Base-by-base conservation (phyloP, 2,797 vertebrate species). In the Eulemur albifrons region DNA sequence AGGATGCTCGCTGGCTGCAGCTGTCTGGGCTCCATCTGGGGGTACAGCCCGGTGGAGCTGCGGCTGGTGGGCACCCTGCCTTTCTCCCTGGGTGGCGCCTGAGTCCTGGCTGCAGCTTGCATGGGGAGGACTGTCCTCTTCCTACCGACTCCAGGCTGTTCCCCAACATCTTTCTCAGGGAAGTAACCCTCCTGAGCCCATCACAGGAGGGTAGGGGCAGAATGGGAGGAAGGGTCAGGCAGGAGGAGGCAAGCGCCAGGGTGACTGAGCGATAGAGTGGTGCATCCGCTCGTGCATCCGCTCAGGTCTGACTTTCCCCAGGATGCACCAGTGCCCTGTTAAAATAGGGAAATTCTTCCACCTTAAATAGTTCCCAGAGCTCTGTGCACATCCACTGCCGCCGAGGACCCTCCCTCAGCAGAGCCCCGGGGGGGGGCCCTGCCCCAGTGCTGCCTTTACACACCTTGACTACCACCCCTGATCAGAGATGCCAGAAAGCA, bases 11-110 rank as follows among this genome's bases (percentile, higher is more conserved):
- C n/a, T 14, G 15, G 18, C 9, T 9, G 43, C 65, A 4, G 30
- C 32, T 12, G 1, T 57, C 35, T 30, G 18, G 23, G 52, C 13
- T 77, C 23, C 12, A 0, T 15, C 1, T 0, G 7, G n/a, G n/a
- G 30, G 14, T 32, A 69, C 7, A 20, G 50, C 38, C 69, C 80
- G 57, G 23, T 3, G 0, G 0, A 10, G 4, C 8, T 30, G n/a
- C 48, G 1, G 43, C 63, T 21, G 27, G 13, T 2, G 11, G 77
- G 1, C 0, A 0, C 30, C 23, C 35, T 23, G 38, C 4, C 27
- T 48, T 50, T 73, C 13, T 73, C 92, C 17, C 11, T 13, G 25
- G 32, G 59, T 23, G 38, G 50, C 73, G 9, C 27, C 48, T 43
- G 50, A 40, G 88, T 32, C 69, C 75, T 50, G 12, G 38, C 45